Evolutionary conservation across 2,113 vertebrate genomes (phyloP).

Genomic region (Poeciliopsis retropinna): DNA sequence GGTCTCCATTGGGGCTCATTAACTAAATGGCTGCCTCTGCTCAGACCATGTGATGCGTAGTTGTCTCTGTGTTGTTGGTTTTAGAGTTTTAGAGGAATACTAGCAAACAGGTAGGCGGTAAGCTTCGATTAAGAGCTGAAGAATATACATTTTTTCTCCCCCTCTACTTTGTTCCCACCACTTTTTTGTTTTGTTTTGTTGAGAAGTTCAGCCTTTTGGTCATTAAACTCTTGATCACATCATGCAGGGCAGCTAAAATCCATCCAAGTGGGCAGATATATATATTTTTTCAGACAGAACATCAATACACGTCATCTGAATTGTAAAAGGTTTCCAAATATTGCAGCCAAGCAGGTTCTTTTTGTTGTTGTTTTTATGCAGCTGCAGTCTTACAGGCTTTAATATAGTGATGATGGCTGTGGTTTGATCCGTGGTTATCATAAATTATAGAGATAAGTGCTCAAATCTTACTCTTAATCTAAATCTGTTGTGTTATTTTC

Average conservation of each 20-base stretch:
- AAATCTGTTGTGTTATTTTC: neutral
- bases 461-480: neutral
- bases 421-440: neutral
- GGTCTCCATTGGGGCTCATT: slow-evolving; percentile 82
- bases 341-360: no score
- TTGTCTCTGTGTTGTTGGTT: slow-evolving; percentile 50
- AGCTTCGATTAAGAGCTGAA: neutral
- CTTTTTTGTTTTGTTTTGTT: neutral
- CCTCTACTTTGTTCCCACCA: neutral
- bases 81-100: slow-evolving; percentile 35
- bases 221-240: neutral
- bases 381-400: neutral
- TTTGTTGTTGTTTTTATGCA: neutral
- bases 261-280: neutral
- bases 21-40: slow-evolving; percentile 80
- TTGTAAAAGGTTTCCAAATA: neutral
- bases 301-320: neutral
- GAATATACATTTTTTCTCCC: neutral
- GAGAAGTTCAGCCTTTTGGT: neutral
- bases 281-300: neutral
- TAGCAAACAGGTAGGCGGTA: neutral
- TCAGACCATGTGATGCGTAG: slow-evolving; percentile 55
- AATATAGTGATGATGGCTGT: neutral
- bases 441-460: neutral
- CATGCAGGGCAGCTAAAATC: neutral